phyloP scores from a whole-genome alignment of 2,888 invertebrate species.

The Plagodis pulveraria region DNA sequence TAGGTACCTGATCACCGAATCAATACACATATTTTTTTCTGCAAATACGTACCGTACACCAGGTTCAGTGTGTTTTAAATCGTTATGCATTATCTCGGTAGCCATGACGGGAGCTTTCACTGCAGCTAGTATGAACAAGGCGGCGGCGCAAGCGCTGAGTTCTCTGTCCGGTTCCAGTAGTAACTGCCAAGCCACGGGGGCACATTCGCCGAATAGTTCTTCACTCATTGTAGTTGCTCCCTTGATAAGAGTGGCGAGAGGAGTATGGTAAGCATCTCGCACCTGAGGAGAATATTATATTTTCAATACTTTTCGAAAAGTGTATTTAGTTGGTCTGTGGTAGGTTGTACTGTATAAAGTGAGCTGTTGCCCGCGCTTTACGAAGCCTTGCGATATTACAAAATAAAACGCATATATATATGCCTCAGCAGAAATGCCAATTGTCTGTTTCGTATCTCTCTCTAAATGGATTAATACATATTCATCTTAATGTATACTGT shows the following conservation, averaged over 20 bases:
- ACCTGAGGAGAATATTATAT: slow-evolving; percentile 73
- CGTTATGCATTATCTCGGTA: slow-evolving; percentile 94
- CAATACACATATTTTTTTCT: no score
- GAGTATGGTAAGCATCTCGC: slow-evolving; percentile 95
- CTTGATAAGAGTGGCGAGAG: slow-evolving; percentile 94
- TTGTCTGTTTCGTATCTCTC: no score
- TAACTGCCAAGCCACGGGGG: slow-evolving; percentile 98
- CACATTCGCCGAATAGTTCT: slow-evolving; percentile 93
- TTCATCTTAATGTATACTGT: background rate
- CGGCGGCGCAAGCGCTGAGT: slow-evolving; percentile 93
- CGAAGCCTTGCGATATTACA: no score
- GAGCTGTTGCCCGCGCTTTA: no score
- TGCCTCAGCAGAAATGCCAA: no score
- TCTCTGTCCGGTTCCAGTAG: slow-evolving; percentile 96
- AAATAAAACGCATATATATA: no score
- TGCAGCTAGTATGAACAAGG: slow-evolving; percentile 96
- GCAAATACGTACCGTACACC: slow-evolving; percentile 84
- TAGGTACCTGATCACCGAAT: no score
- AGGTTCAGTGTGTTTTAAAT: slow-evolving; percentile 93
- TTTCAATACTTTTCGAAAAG: no score
- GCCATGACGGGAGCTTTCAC: slow-evolving; percentile 96
- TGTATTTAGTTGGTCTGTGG: no score
- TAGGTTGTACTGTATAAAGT: no score
- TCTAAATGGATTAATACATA: background rate
- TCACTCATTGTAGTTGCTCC: slow-evolving; percentile 95